Evolutionary conservation across 2,797 vertebrate species (phyloP).

Genomic region (Hoplostethus atlanticus): DNA sequence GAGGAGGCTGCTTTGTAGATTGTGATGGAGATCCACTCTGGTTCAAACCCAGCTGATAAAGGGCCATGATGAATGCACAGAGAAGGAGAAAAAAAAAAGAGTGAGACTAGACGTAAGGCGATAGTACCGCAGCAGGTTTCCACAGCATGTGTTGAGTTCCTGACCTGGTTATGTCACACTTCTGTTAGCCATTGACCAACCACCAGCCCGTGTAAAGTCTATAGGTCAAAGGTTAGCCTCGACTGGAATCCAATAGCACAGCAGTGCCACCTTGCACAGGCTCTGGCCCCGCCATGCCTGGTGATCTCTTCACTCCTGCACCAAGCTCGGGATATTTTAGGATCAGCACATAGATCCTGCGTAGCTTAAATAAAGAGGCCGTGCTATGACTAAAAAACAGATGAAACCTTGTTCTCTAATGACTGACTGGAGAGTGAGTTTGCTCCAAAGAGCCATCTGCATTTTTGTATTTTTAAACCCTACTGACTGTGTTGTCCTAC

Average conservation of each 20-base stretch:
- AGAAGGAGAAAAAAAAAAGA: slow-evolving; percentile 5
- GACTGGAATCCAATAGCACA: slow-evolving; percentile 17
- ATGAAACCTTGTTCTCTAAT: neutral
- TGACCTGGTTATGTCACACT: slow-evolving; percentile 55
- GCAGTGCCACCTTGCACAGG: slow-evolving; percentile 20
- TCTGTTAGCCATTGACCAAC: slow-evolving; percentile 43
- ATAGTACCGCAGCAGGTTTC: slow-evolving; percentile 31
- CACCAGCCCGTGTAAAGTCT: slow-evolving; percentile 42
- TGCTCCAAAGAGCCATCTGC: neutral
- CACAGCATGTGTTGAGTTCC: slow-evolving; percentile 30
- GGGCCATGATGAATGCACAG: neutral
- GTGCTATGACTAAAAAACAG: slow-evolving; percentile 7
- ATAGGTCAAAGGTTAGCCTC: slow-evolving; percentile 29
- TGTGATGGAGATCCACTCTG: slow-evolving; percentile 10
- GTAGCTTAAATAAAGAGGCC: slow-evolving; percentile 15
- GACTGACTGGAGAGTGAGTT: neutral
- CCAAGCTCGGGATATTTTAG: slow-evolving; percentile 18
- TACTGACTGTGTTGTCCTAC: slow-evolving; percentile 30
- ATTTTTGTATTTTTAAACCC: slow-evolving; percentile 30
- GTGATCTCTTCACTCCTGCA: slow-evolving; percentile 12
- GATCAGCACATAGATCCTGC: neutral
- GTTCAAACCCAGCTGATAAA: slow-evolving; percentile 25
- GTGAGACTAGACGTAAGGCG: slow-evolving; percentile 36
- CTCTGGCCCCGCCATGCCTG: neutral
- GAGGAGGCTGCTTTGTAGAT: slow-evolving; percentile 19